Base-by-base conservation (phyloP, 1,140 invertebrate genomes). In the Anadara kagoshimensis region DNA sequence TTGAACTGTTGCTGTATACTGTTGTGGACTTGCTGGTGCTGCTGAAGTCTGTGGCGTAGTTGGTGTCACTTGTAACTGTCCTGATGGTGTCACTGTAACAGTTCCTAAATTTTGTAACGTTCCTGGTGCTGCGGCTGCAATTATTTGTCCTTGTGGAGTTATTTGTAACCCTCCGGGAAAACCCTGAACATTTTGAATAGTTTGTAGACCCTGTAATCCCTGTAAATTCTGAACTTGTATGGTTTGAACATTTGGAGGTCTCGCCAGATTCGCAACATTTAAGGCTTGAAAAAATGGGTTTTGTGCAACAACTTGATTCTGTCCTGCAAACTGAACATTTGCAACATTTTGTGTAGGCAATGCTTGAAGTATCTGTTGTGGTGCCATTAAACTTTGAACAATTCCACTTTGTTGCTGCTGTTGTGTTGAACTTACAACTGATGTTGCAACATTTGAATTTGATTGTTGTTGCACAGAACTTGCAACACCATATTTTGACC, bases 221-320 rank as follows among this genome's bases (percentile, higher is more conserved):
- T 84, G 83, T 29, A 86, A 69, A 66, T 86, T 87, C 69, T 85
- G 85, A 7, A 89, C 73, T 76, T 88, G 87, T 20, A 89, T 81
- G 26, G 83, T 83, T 75, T 87, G 86, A 44, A 86, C 71, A 59
- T 78, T 69, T 59, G 83, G 82, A 41, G 68, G 74, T 14, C 78
- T 43, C 51, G 71, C 61, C 18, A 81, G 61, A 57, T 78, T 77
- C 0, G 72, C 77, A 16, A 78, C 56, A 53, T 78, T 78, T 49
- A 78, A 51, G 10, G 79, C 68, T 7, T 59, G 57, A 24, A 77
- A 65, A 62, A 66, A 76, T 4, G 69, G 70, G 58, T 79, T 79
- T 24, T 77, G 75, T n/a, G 81, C 59, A 20, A 82, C 70, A 7
- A 82, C 73, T 57, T 82, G 80, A 22, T 75, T 71, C 16, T 80